These are phyloP conservation scores for Sminthurinus signatus DNA, from an alignment of 1,140 invertebrate genomes.

Conservation along the genomic window DNA sequence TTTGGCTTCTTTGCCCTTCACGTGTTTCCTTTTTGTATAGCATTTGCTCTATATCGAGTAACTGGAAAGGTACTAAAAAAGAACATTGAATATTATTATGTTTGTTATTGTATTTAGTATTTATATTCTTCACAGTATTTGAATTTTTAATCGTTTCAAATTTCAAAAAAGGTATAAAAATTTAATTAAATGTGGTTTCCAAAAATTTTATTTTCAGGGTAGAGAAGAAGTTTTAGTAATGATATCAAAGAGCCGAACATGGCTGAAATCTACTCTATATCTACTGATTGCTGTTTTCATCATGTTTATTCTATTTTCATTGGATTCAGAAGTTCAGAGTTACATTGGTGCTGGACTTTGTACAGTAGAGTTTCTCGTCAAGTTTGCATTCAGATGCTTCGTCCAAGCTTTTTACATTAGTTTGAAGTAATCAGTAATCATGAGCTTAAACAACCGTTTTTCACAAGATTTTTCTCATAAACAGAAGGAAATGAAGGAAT, in stretches of 20 bases:
- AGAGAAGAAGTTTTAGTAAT: neutral
- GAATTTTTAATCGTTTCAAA: neutral
- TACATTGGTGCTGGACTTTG: constrained; percentile 2
- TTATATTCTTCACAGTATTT: neutral
- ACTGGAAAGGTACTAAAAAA: neutral
- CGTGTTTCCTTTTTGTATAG: neutral
- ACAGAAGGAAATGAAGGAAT: too few species aligned
- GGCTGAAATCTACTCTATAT: constrained; percentile 6
- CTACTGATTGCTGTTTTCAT: neutral
- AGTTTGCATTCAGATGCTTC: neutral
- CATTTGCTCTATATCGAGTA: neutral
- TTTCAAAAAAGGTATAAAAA: neutral
- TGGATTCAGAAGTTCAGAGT: constrained; percentile 8
- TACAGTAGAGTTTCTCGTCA: neutral
- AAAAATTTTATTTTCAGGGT: constrained; percentile 3
- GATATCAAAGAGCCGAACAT: neutral
- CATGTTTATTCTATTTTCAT: constrained; percentile 2
- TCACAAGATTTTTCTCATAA: too few species aligned
- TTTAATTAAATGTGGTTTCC: neutral
- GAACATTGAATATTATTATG: neutral
- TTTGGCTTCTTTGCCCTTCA: constrained; percentile 4
- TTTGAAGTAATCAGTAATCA: too few species aligned
- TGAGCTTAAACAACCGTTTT: too few species aligned
- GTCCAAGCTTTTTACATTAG: neutral
- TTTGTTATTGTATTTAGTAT: too few species aligned